A percentile compares a stretch with the other conserved stretches of the same genome.
Conservation (phyloP, 1,140 invertebrate genomes). For the Calliphora vicina region DNA sequence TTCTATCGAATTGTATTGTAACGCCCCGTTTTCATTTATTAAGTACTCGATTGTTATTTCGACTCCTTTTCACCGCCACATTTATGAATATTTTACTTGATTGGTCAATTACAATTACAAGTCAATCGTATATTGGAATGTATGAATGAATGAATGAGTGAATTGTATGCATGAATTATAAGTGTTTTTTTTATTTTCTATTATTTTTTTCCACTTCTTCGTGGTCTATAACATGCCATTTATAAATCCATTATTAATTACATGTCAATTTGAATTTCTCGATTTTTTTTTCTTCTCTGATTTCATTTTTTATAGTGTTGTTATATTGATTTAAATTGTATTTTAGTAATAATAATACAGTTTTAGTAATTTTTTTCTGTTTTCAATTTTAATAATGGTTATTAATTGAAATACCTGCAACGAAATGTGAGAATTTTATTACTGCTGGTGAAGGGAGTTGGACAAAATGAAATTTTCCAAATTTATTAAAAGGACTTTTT, state of each 20-base stretch:
- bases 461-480: no score
- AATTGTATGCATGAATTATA: neutral
- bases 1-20: neutral
- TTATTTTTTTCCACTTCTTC: neutral
- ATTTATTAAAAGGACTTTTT: no score
- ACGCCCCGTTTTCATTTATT: neutral
- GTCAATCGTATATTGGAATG: conserved; percentile 14
- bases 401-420: neutral
- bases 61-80: neutral
- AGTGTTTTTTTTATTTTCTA: neutral
- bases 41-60: neutral
- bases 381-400: neutral
- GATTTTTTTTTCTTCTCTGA: neutral
- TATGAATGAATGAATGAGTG: neutral
- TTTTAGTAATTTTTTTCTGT: neutral
- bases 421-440: no score
- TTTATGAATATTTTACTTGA: conserved; percentile 33
- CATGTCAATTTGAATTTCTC: conserved; percentile 23
- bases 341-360: neutral
- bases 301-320: neutral
- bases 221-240: neutral
- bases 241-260: conserved; percentile 33
- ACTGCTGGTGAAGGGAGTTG: no score
- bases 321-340: conserved; percentile 32
- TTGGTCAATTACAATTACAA: conserved; percentile 34